Evolutionary conservation across 2,888 invertebrate genomes (phyloP).

Genomic region (Hymenopus coronatus): DNA sequence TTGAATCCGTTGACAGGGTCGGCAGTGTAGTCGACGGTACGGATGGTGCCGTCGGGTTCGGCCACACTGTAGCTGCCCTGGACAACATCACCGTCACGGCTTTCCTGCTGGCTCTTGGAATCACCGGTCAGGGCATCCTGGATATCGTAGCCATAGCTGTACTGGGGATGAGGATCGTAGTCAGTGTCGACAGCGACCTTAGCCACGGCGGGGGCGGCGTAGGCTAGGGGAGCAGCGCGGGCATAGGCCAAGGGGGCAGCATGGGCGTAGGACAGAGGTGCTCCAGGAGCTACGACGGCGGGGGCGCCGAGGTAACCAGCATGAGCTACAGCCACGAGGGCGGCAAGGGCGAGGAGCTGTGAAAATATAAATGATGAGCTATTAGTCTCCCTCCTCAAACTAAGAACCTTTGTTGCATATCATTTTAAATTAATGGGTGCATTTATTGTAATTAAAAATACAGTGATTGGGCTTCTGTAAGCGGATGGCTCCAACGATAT

Average conservation of each 20-base stretch:
- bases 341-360: conserved; percentile 36
- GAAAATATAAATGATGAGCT: neutral
- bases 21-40: conserved; percentile 30
- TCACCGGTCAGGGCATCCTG: conserved; percentile 33
- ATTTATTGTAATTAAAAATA: no score
- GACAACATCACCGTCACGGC: conserved; percentile 25
- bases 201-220: conserved; percentile 36
- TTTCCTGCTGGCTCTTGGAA: conserved; percentile 31
- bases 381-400: no score
- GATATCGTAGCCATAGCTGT: conserved; percentile 33
- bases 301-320: conserved; percentile 22
- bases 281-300: conserved; percentile 23
- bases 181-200: conserved; percentile 28
- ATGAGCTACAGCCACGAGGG: conserved; percentile 34
- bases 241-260: conserved; percentile 24
- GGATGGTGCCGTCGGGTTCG: conserved; percentile 29
- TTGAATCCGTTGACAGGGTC: conserved; percentile 25
- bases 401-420: no score
- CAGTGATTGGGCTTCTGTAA: no score
- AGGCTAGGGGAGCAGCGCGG: conserved; percentile 31
- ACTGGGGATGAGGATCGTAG: conserved; percentile 34
- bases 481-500: no score
- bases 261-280: conserved; percentile 16
- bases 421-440: no score
- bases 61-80: conserved; percentile 27